Conservation (phyloP, 2,888 invertebrate genomes). For the Lottia scabra region DNA sequence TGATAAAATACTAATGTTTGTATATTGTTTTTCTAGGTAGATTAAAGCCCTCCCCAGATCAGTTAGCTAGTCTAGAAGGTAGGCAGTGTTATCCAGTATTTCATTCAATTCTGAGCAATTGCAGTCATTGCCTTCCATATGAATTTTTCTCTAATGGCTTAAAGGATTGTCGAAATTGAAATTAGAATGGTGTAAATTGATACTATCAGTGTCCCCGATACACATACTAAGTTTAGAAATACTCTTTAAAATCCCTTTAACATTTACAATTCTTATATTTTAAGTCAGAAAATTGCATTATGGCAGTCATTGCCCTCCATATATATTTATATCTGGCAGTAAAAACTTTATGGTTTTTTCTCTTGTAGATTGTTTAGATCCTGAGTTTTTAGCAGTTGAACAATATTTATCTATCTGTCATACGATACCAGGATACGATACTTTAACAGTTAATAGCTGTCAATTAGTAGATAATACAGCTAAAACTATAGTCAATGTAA, state of each 20-base stretch:
- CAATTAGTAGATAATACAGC: background rate
- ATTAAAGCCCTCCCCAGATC: slow-evolving; percentile 7
- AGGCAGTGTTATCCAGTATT: background rate
- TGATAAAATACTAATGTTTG: no score
- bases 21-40: slow-evolving; percentile 8
- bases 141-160: no score
- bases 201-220: no score
- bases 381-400: slow-evolving; percentile 20
- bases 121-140: background rate
- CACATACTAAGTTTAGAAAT: no score
- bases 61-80: slow-evolving; percentile 12
- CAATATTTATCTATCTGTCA: slow-evolving; percentile 25
- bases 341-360: background rate
- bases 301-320: no score
- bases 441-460: slow-evolving; percentile 10
- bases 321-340: no score
- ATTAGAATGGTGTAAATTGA: no score
- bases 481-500: background rate
- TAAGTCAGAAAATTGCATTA: no score
- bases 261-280: no score
- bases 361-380: slow-evolving; percentile 20
- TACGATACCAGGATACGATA: slow-evolving; percentile 14
- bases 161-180: no score
- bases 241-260: no score
- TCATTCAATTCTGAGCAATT: background rate